Percentiles rank a stretch among this genome's conserved stretches.
Conservation (phyloP, 1,140 invertebrate genomes). For the Lepidurus arcticus region DNA sequence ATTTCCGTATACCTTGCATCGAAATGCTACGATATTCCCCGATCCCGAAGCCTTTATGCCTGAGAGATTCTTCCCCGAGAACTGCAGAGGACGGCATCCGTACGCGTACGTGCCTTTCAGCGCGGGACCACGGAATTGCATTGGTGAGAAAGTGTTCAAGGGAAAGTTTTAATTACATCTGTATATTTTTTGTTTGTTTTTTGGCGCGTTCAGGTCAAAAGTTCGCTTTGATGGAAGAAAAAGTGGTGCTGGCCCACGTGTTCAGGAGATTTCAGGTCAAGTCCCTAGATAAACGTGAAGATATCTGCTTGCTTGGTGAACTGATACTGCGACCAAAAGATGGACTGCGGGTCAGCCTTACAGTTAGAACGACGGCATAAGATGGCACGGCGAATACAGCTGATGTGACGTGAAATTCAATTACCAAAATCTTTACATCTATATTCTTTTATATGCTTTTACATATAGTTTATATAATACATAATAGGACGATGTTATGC, state of each 20-base stretch:
- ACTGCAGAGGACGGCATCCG: constrained; percentile 46
- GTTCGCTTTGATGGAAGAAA: constrained; percentile 57
- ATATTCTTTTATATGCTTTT: no score
- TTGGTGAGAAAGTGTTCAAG: constrained; percentile 49
- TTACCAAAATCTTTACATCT: no score
- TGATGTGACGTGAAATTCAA: no score
- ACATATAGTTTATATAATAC: no score
- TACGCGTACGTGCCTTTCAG: constrained; percentile 63
- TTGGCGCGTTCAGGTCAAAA: constrained; percentile 48
- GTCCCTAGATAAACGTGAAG: constrained; percentile 42
- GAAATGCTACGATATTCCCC: constrained; percentile 53
- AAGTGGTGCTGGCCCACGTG: constrained; percentile 51
- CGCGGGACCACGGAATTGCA: constrained; percentile 63
- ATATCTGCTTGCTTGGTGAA: constrained; percentile 39
- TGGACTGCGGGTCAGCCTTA: constrained; percentile 47
- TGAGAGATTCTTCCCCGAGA: constrained; percentile 53
- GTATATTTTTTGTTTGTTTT: neutral
- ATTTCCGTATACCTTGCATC: constrained; percentile 52
- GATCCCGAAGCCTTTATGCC: constrained; percentile 55
- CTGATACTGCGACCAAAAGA: constrained; percentile 44
- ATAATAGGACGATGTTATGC: no score
- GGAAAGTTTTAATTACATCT: neutral
- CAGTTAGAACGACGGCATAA: neutral
- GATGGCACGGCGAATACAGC: no score
- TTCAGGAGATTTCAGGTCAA: constrained; percentile 53